phyloP scores from a whole-genome alignment of 2,113 vertebrate species.

The Stigmatopora argus region DNA sequence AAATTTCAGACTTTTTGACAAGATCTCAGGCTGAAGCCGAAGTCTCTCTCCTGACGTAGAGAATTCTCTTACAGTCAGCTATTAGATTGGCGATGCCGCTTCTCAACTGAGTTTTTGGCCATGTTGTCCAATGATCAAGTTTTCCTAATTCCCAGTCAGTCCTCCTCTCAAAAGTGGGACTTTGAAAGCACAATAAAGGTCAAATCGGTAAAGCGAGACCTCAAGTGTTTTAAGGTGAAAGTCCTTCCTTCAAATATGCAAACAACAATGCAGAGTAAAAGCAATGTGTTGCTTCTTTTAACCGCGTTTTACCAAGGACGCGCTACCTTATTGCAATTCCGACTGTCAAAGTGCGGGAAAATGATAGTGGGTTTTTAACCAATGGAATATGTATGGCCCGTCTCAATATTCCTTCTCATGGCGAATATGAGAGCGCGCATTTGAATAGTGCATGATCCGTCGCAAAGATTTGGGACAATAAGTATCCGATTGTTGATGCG shows the following conservation, averaged over 20 bases:
- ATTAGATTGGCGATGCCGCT: slow-evolving; percentile 66
- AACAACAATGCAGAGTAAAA: slow-evolving; percentile 8
- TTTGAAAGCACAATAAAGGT: slow-evolving; percentile 56
- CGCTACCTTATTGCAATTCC: slow-evolving; percentile 38
- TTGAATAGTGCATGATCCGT: slow-evolving; percentile 67
- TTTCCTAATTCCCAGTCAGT: slow-evolving; percentile 68
- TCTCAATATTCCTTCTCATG: slow-evolving; percentile 63
- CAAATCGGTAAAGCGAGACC: slow-evolving; percentile 41
- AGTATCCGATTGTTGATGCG: slow-evolving; percentile 79
- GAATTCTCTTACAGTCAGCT: slow-evolving; percentile 40
- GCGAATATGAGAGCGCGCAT: slow-evolving; percentile 72
- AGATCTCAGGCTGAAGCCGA: neutral
- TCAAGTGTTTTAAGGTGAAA: slow-evolving; percentile 39
- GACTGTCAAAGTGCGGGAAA: slow-evolving; percentile 59
- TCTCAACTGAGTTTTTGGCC: slow-evolving; percentile 51
- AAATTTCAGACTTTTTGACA: neutral
- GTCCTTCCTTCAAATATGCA: slow-evolving; percentile 25
- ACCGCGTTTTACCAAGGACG: slow-evolving; percentile 29
- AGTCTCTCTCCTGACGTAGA: neutral
- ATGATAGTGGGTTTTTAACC: slow-evolving; percentile 64
- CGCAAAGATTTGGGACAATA: slow-evolving; percentile 73
- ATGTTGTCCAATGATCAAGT: slow-evolving; percentile 41
- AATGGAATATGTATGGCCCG: slow-evolving; percentile 73
- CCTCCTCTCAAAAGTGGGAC: slow-evolving; percentile 67
- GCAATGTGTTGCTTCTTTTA: slow-evolving; percentile 16